Evolutionary conservation across 1,140 invertebrate genomes (phyloP), one percentile per base, ranked within the genome.

Genomic region (Dreissena rostriformis): DNA sequence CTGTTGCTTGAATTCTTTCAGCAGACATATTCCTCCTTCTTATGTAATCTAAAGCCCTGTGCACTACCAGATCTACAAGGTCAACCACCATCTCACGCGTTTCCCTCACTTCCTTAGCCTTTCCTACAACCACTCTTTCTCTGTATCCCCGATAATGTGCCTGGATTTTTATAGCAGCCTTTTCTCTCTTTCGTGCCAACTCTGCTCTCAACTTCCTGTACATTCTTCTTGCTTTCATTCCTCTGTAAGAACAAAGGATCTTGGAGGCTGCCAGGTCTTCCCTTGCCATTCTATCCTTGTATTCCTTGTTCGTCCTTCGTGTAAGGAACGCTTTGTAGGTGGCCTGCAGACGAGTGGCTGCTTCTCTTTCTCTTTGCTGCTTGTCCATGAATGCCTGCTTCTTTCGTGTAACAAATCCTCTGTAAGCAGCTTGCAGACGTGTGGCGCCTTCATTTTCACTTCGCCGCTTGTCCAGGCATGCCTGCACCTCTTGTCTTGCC

Each of bases 1-100:
- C 76, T 15, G 76, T 78, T 0, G 63, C 63, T 68, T 78, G 76
- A 51, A 78, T 78, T 78, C 76, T 78, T 66, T 78, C 76, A 67
- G 65, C 39, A 11, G 76, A 78, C 6, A 67, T 65, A 24, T 61
- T 68, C 68, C 76, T 78, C 52, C 65, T 67, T 53, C n/a, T 26
- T 0, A 68, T 24, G 52, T 78, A 78, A 55, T 78, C 65, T 22
- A 65, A 68, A 26, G 65, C 26, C 28, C 76, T 78, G 19, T 53
- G 49, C 52, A 78, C 22, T 4, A 78, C 24, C 22, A 66, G n/a
- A 68, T 78, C 63, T 22, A 78, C 49, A 39, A 68, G 65, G 53
- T 72, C 53, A 49, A 22, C 78, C 29, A 55, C 53, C 51, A 81
- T 61, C 17, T 51, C 24, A 24, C 51, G 68, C n/a, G 61, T 73